Base-by-base conservation (phyloP, 2,888 invertebrate species). In the Synergus gifuensis region DNA sequence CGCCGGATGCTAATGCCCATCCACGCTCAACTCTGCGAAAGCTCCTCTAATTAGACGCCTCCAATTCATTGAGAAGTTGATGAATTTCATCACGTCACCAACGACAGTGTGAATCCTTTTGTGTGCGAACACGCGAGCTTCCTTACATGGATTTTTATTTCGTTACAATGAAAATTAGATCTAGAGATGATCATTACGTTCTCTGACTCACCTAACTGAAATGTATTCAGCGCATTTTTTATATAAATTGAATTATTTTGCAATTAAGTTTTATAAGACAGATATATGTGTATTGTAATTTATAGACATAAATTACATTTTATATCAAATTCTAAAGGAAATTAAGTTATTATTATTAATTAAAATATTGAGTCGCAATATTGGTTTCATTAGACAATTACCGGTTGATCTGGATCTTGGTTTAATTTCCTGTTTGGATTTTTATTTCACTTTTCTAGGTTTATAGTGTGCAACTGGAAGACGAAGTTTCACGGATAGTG, bases 1-100 rank as follows among this genome's bases (percentile, higher is more conserved):
- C 90, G 90, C 88, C 88, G 88, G 89, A 92, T 91, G 91, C 91
- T 91, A 91, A 92, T 91, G 91, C 88, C 88, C 90, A 86, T 88
- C 88, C 88, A 88, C 85, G 88, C 90, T 88, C 88, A 88, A 87
- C 90, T 90, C 89, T 81, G 84, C 86, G 86, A 86, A 86, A 89
- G 89, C 89, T 89, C 89, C 89, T 90, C 73, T 91, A 91, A 91
- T 91, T 91, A 90, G 90, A 88, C 89, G 88, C 87, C 87, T 88
- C 88, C 88, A 89, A 90, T 89, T 88, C 90, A 87, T 87, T 88
- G 87, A 87, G 89, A 88, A 89, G 89, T 90, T 90, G 88, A 89
- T 73, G 73, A 73, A 73, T 73, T 73, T 40, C 54, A 73, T 73
- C 54, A 73, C 73, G 54, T 73, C 73, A 73, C 73, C 54, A 54